Conservation (phyloP, 2,113 vertebrate genomes). For the Dendropsophus ebraccatus region DNA sequence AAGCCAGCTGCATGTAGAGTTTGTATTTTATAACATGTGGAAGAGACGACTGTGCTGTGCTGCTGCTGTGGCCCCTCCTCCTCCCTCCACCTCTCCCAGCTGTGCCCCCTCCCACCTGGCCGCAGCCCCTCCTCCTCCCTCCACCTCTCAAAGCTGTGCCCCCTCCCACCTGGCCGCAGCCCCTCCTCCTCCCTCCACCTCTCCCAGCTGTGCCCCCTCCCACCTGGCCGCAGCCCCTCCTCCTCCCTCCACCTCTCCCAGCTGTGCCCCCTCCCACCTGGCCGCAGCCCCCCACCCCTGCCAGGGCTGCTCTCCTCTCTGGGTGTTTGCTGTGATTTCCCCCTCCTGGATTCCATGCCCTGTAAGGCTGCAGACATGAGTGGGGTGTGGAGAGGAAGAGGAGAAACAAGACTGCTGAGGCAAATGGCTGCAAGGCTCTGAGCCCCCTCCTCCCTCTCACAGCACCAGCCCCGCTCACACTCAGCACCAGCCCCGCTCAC, state of each 20-base stretch:
- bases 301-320: background rate
- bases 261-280: slow-evolving; percentile 55
- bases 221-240: background rate
- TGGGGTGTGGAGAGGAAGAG: slow-evolving; percentile 38
- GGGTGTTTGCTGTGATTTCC: background rate
- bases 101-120: too few species aligned
- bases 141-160: too few species aligned
- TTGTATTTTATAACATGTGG: slow-evolving; percentile 44
- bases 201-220: too few species aligned
- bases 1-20: slow-evolving; percentile 45
- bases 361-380: slow-evolving; percentile 48
- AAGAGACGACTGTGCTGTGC: background rate
- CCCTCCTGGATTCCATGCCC: slow-evolving; percentile 53
- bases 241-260: slow-evolving; percentile 43
- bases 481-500: slow-evolving; percentile 41
- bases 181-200: too few species aligned
- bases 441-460: slow-evolving; percentile 25
- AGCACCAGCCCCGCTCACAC: slow-evolving; percentile 41
- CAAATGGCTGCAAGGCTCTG: slow-evolving; percentile 48
- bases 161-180: background rate
- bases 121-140: too few species aligned
- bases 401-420: slow-evolving; percentile 25
- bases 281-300: background rate
- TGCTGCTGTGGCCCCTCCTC: background rate
- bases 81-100: too few species aligned